A percentile compares a stretch with the other conserved stretches of the same genome.
Conservation (phyloP, 2,888 invertebrate species). For the Tetragonula carbonaria region DNA sequence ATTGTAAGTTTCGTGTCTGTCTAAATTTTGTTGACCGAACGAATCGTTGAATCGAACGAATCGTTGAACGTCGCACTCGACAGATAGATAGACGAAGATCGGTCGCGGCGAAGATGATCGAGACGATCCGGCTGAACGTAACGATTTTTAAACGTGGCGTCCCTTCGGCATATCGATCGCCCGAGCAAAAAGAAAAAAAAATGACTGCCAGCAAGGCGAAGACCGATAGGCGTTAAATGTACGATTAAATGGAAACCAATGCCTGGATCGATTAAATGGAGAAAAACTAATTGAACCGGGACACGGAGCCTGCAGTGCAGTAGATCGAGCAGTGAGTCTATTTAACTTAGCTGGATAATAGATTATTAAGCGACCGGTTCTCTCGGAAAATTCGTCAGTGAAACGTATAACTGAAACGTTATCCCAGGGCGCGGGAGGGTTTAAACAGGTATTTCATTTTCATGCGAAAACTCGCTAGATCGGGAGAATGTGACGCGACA, state of each 20-base stretch:
- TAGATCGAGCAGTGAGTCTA: not conserved
- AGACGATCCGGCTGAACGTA: constrained; percentile 37
- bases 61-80: not conserved
- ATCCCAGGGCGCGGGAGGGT: not conserved
- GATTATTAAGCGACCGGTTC: constrained; percentile 27
- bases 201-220: constrained; percentile 7
- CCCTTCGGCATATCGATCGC: not conserved
- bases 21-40: constrained; percentile 22
- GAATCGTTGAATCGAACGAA: not conserved
- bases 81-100: not conserved
- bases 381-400: constrained; percentile 5
- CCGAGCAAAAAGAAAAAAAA: constrained; percentile 1
- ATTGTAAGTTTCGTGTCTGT: constrained; percentile 74
- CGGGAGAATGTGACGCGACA: constrained; percentile 11
- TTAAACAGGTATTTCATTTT: constrained; percentile 4
- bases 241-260: constrained; percentile 42
- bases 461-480: constrained; percentile 38
- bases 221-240: constrained; percentile 37
- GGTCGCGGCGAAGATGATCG: constrained; percentile 1
- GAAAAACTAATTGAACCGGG: constrained; percentile 25
- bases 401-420: not conserved
- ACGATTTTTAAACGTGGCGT: constrained; percentile 30
- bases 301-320: not conserved
- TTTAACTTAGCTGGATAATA: constrained; percentile 32
- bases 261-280: constrained; percentile 36